Percentiles rank a stretch among this genome's conserved stretches.
These are phyloP conservation scores for Drosophila meridionalis DNA, from an alignment of 2,888 invertebrate species.

Conservation along the genomic window DNA sequence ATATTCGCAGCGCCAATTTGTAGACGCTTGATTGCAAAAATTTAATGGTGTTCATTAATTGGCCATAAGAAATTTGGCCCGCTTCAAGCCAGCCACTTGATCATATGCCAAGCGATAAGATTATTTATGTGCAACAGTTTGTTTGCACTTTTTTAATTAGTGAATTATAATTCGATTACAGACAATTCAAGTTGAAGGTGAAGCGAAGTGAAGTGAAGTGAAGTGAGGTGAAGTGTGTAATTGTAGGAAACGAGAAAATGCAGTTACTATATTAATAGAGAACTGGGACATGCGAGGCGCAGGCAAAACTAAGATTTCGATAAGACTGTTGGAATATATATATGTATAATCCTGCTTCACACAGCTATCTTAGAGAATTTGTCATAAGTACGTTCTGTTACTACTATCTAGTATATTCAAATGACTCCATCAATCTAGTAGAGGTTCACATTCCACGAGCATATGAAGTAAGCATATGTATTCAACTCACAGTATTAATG, in stretches of 20 bases:
- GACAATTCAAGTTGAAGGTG: constrained; percentile 13
- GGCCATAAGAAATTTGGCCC: constrained; percentile 67
- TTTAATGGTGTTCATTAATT: constrained; percentile 82
- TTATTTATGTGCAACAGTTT: constrained; percentile 34
- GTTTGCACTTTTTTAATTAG: constrained; percentile 28
- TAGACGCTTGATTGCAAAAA: constrained; percentile 76
- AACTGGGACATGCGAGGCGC: background rate
- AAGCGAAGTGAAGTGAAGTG: background rate
- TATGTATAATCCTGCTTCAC: no score
- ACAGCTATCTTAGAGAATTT: no score
- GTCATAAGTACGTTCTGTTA: no score
- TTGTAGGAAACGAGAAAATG: background rate
- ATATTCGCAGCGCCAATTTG: constrained; percentile 74
- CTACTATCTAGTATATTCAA: no score
- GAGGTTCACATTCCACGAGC: no score
- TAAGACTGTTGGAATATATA: background rate
- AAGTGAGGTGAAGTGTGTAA: background rate
- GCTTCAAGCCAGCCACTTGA: constrained; percentile 34
- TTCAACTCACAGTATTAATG: no score
- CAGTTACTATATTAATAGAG: background rate
- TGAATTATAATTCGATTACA: constrained; percentile 13
- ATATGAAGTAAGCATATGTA: no score
- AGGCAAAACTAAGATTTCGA: background rate
- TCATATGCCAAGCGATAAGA: constrained; percentile 41
- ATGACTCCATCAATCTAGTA: no score